Evolutionary conservation across 2,888 invertebrate species (phyloP).

Genomic region (Caprella mutica): DNA sequence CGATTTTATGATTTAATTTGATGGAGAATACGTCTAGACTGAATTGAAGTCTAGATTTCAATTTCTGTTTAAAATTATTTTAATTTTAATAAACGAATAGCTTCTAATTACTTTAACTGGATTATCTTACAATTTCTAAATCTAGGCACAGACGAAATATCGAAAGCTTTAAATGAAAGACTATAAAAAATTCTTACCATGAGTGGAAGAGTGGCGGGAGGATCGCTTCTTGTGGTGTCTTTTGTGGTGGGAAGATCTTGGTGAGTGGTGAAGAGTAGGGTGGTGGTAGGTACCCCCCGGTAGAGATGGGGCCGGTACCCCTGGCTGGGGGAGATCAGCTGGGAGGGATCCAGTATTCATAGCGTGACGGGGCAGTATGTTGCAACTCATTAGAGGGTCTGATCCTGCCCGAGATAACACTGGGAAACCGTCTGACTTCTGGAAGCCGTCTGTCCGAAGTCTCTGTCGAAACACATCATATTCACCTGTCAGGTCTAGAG

Average conservation of each 20-base stretch:
- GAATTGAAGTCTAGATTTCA: too few relatives aligned
- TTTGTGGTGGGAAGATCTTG: background rate
- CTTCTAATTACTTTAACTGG: too few relatives aligned
- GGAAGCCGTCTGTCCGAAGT: slow-evolving; percentile 26
- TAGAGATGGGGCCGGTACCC: slow-evolving; percentile 9
- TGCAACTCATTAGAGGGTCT: slow-evolving; percentile 23
- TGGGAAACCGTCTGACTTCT: slow-evolving; percentile 31
- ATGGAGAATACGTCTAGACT: too few relatives aligned
- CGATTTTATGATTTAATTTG: too few relatives aligned
- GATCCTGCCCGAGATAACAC: slow-evolving; percentile 27
- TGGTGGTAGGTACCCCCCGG: too few relatives aligned
- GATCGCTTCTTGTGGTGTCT: background rate
- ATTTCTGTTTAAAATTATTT: too few relatives aligned
- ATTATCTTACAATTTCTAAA: too few relatives aligned
- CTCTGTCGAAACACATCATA: slow-evolving; percentile 23
- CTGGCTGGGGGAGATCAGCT: slow-evolving; percentile 19
- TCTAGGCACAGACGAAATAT: background rate
- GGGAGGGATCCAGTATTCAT: slow-evolving; percentile 34
- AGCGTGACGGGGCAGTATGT: slow-evolving; percentile 16
- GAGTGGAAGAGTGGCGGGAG: background rate
- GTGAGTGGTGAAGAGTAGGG: background rate
- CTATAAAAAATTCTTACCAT: too few relatives aligned
- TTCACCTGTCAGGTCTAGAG: too few relatives aligned
- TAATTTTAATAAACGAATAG: too few relatives aligned
- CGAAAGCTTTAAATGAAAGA: too few relatives aligned